Conservation (phyloP, 2,113 vertebrate species). For the Equus przewalskii region DNA sequence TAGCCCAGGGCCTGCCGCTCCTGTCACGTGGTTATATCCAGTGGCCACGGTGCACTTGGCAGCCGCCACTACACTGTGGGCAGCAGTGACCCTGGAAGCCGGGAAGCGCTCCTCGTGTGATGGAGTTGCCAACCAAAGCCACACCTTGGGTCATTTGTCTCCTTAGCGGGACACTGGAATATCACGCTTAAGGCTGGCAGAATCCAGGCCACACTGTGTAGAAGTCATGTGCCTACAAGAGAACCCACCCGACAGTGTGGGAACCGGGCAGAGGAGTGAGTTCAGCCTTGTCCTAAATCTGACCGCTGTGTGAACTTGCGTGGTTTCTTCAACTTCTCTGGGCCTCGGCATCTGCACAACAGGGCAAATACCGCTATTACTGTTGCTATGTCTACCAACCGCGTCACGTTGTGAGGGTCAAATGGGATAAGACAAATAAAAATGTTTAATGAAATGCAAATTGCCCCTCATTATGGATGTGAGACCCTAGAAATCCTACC, state of each 20-base stretch:
- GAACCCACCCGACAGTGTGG: fast-evolving
- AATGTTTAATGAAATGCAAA: neutral
- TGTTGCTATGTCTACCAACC: too few species aligned
- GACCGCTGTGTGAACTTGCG: neutral
- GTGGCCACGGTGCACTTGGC: fast-evolving
- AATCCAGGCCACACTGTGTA: fast-evolving
- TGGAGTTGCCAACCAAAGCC: fast-evolving
- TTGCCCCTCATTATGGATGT: fast-evolving
- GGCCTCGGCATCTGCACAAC: fast-evolving
- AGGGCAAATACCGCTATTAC: too few species aligned
- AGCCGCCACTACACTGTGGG: fast-evolving
- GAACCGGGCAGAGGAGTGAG: neutral
- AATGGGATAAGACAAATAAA: neutral
- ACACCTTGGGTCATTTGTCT: neutral
- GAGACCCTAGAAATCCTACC: neutral
- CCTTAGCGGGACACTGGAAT: neutral
- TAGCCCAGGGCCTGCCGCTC: fast-evolving
- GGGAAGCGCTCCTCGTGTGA: fast-evolving
- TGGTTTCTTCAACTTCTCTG: neutral
- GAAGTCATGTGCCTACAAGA: too few species aligned
- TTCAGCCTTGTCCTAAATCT: neutral
- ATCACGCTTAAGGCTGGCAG: neutral
- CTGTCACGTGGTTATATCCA: fast-evolving
- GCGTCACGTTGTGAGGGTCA: too few species aligned
- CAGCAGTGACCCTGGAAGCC: neutral